Conservation (phyloP, 2,888 invertebrate species). For the Exephanes ischioxanthus region DNA sequence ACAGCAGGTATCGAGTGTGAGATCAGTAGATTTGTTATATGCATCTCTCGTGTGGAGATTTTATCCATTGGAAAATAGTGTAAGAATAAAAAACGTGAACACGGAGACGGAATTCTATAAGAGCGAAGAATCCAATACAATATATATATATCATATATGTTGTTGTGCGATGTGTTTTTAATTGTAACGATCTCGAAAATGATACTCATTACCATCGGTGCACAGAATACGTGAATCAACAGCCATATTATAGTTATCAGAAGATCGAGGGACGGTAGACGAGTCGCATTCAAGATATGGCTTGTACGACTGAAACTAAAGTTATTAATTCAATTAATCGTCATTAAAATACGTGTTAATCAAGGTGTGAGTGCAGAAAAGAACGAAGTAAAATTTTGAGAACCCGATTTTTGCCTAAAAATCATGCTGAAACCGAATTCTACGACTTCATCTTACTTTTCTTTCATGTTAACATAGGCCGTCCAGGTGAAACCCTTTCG, state of each 20-base stretch:
- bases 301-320: background rate
- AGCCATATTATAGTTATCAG: constrained; percentile 46
- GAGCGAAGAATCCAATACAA: constrained; percentile 54
- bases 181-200: constrained; percentile 44
- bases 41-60: constrained; percentile 21
- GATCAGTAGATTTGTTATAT: constrained; percentile 17
- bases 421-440: constrained; percentile 25
- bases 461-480: constrained; percentile 75
- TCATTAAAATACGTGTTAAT: constrained; percentile 1
- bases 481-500: constrained; percentile 71
- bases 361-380: background rate
- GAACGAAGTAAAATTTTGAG: background rate
- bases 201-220: constrained; percentile 42
- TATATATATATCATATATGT: constrained; percentile 27
- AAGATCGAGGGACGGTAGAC: constrained; percentile 62
- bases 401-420: constrained; percentile 11
- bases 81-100: constrained; percentile 59
- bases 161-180: constrained; percentile 55
- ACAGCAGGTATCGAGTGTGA: constrained; percentile 36
- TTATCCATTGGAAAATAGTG: constrained; percentile 48
- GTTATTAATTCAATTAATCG: constrained; percentile 12
- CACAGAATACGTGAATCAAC: constrained; percentile 54
- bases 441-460: constrained; percentile 39
- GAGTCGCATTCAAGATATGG: constrained; percentile 38
- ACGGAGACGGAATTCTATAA: constrained; percentile 51